Percentiles rank a stretch among this genome's conserved stretches.
Evolutionary conservation across 1,140 invertebrate species (phyloP).

Genomic region (Hirudo medicinalis): DNA sequence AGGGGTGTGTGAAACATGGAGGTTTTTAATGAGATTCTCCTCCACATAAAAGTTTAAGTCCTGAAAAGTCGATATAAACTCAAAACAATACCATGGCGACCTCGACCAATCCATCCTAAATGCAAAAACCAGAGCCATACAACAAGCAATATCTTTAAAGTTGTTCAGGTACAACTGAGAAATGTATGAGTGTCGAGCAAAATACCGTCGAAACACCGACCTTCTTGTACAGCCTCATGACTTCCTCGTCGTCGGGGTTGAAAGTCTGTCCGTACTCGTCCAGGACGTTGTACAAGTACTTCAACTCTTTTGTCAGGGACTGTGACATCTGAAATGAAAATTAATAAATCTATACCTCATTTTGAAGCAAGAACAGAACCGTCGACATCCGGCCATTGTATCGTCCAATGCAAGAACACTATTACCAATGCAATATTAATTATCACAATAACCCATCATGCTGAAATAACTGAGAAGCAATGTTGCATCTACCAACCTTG

Average conservation of each 20-base stretch:
- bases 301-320: conserved; percentile 88
- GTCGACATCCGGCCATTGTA: no score
- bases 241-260: conserved; percentile 63
- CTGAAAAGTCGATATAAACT: conserved; percentile 24
- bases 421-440: no score
- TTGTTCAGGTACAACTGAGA: no score
- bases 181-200: background rate
- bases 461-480: no score
- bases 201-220: conserved; percentile 27
- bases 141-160: no score
- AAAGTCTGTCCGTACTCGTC: conserved; percentile 92
- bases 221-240: conserved; percentile 86
- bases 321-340: conserved; percentile 54
- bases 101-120: background rate
- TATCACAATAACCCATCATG: no score
- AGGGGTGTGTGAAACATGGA: conserved; percentile 32
- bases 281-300: conserved; percentile 72
- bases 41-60: conserved; percentile 35
- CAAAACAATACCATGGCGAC: background rate
- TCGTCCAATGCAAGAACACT: no score
- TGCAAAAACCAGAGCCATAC: background rate
- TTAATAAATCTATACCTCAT: background rate
- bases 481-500: no score
- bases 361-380: background rate
- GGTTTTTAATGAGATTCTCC: conserved; percentile 30